phyloP scores from a whole-genome alignment of 2,113 vertebrate genomes.

The Lontra canadensis region DNA sequence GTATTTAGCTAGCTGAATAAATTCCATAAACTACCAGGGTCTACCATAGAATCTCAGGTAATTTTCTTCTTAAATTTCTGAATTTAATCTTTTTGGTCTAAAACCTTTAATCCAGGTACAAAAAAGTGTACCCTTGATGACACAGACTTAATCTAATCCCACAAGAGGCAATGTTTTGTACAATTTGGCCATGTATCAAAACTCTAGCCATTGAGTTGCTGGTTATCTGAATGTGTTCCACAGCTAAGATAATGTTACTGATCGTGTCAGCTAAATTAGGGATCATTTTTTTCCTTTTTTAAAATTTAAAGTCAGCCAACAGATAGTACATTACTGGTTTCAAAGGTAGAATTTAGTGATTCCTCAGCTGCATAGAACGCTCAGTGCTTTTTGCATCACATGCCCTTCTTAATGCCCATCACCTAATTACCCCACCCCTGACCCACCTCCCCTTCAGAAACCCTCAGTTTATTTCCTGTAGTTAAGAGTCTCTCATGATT shows the following conservation, averaged over 20 bases:
- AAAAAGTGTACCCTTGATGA: background rate
- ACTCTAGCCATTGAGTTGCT: background rate
- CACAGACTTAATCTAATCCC: background rate
- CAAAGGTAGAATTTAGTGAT: too few relatives aligned
- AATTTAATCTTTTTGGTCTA: background rate
- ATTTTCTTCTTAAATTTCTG: background rate
- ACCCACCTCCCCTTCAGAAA: too few relatives aligned
- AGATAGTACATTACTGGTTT: too few relatives aligned
- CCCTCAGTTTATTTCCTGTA: too few relatives aligned
- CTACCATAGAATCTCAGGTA: background rate
- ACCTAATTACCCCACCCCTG: too few relatives aligned
- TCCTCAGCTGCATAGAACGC: too few relatives aligned
- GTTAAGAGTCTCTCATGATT: too few relatives aligned
- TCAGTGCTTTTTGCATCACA: too few relatives aligned
- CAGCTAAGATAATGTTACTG: background rate
- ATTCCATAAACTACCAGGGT: background rate
- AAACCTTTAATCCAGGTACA: background rate
- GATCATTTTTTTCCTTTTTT: background rate
- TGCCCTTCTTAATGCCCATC: too few relatives aligned
- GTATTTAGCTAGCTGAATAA: background rate
- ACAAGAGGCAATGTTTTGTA: background rate
- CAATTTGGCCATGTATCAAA: background rate
- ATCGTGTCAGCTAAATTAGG: background rate
- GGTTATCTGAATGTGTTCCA: background rate
- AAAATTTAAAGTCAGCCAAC: too few relatives aligned